phyloP scores from a whole-genome alignment of 1,140 invertebrate genomes.

The Proctacanthus coquilletti region DNA sequence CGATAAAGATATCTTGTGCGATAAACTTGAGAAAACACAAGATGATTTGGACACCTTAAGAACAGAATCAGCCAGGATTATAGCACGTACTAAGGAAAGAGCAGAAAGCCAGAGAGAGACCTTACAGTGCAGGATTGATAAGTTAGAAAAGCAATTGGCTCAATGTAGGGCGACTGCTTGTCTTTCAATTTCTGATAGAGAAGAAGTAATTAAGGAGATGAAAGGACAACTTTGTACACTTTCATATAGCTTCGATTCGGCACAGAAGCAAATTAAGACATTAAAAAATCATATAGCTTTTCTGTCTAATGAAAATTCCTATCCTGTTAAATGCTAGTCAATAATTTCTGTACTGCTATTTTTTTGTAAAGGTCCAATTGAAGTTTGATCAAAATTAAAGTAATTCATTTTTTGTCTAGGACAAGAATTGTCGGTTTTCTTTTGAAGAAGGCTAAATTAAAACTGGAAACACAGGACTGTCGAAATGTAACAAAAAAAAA shows the following conservation, averaged over 20 bases:
- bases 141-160: conserved; percentile 45
- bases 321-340: conserved; percentile 25
- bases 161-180: conserved; percentile 42
- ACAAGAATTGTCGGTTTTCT: no score
- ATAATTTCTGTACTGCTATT: no score
- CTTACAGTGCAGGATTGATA: conserved; percentile 42
- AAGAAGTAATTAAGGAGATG: conserved; percentile 36
- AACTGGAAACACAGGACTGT: no score
- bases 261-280: conserved; percentile 28
- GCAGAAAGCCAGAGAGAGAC: conserved; percentile 41
- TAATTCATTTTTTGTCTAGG: no score
- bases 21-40: conserved; percentile 35
- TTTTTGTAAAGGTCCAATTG: no score
- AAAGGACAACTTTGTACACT: conserved; percentile 23
- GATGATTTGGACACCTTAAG: conserved; percentile 49
- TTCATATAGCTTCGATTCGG: conserved; percentile 26
- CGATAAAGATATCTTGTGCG: conserved; percentile 24
- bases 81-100: conserved; percentile 48
- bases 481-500: no score
- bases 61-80: conserved; percentile 53
- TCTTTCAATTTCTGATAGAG: conserved; percentile 44
- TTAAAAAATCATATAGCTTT: conserved; percentile 26
- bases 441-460: no score
- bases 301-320: conserved; percentile 27
- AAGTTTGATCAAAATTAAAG: no score